A percentile compares a stretch with the other conserved stretches of the same genome.
Conservation (phyloP, 2,888 invertebrate species). For the Torymus tubicola region DNA sequence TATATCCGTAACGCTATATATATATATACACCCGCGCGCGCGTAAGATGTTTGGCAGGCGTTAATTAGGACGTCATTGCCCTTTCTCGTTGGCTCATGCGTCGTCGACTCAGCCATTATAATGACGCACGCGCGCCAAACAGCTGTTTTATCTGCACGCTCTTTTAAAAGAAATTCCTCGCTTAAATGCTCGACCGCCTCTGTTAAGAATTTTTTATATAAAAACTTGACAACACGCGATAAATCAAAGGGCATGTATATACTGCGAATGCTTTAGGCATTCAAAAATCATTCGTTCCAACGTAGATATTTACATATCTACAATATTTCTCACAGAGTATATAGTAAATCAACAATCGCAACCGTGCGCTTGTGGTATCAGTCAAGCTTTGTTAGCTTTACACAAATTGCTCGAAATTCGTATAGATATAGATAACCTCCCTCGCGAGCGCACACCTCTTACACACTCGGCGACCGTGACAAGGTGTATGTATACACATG, state of each 20-base stretch:
- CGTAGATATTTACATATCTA: neutral
- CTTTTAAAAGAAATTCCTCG: too few species aligned
- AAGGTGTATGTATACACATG: neutral
- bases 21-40: too few species aligned
- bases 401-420: conserved; percentile 5
- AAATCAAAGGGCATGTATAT: too few species aligned
- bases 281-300: neutral
- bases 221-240: too few species aligned
- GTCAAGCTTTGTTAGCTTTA: neutral
- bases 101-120: neutral
- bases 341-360: neutral
- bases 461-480: neutral
- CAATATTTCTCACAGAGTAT: neutral
- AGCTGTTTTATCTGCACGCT: neutral
- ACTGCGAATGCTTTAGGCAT: too few species aligned
- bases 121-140: neutral
- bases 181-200: too few species aligned
- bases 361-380: neutral
- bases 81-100: conserved; percentile 1
- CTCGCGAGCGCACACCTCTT: neutral
- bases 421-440: neutral
- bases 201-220: too few species aligned
- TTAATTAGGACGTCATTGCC: conserved; percentile 29
- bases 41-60: conserved; percentile 16
- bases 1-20: too few species aligned